A percentile compares a stretch with the other conserved stretches of the same genome.
Conservation (phyloP, 2,113 vertebrate species). For the Trachemys scripta region DNA sequence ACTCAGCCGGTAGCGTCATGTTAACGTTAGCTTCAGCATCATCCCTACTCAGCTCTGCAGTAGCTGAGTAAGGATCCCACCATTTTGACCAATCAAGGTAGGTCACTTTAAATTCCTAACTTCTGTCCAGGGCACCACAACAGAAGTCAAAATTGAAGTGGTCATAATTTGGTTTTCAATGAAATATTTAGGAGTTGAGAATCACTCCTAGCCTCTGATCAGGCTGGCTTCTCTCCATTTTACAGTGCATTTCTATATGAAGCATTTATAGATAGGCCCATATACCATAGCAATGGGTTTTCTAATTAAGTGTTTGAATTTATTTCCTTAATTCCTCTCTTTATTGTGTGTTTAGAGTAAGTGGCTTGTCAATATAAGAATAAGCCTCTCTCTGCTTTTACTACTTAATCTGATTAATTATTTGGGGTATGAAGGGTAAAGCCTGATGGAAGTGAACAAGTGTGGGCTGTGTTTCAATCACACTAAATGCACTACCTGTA, state of each 20-base stretch:
- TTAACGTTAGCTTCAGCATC: not conserved
- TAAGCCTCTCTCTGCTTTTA: constrained; percentile 35
- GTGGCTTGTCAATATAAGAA: constrained; percentile 43
- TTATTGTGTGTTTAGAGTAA: constrained; percentile 30
- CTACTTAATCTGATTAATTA: constrained; percentile 35
- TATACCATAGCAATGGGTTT: not conserved
- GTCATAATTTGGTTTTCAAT: not conserved
- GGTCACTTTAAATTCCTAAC: not conserved
- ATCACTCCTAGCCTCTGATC: not conserved
- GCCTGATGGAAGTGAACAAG: not conserved
- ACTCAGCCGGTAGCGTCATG: not conserved
- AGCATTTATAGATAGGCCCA: not conserved
- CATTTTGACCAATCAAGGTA: not conserved
- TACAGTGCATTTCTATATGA: not conserved
- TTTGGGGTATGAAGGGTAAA: not conserved
- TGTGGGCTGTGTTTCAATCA: not conserved
- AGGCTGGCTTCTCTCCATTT: not conserved
- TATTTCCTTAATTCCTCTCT: constrained; percentile 33
- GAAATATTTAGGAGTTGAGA: not conserved
- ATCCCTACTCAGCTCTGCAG: not conserved
- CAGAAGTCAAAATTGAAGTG: not conserved
- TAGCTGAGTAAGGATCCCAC: not conserved
- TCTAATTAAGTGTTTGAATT: constrained; percentile 23
- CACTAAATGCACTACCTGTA: not conserved
- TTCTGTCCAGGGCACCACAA: not conserved